Percentiles rank a stretch among this genome's conserved stretches.
phyloP scores from a whole-genome alignment of 2,113 vertebrate species.

The Cranoglanis bouderius region DNA sequence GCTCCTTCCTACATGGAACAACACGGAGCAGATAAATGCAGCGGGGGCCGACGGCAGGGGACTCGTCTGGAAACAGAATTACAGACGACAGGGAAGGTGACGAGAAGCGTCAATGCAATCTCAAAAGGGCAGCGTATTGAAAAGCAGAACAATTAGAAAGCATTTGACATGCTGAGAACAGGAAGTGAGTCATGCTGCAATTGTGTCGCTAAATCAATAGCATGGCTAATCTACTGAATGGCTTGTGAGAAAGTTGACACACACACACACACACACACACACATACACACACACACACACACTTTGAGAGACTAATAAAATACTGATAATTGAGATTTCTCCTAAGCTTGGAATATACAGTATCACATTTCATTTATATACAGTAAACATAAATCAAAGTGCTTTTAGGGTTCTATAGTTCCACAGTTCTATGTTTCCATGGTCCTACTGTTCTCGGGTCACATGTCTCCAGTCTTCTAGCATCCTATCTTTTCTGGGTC shows the following conservation, averaged over 20 bases:
- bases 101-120: constrained; percentile 39
- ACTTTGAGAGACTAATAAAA: neutral
- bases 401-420: neutral
- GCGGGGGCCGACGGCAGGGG: constrained; percentile 40
- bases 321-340: neutral
- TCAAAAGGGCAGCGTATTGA: constrained; percentile 37
- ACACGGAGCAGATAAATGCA: constrained; percentile 36
- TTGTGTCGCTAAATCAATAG: constrained; percentile 49
- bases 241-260: neutral
- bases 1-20: constrained; percentile 1
- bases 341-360: neutral
- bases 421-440: neutral
- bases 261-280: constrained; percentile 26
- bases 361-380: neutral
- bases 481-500: neutral
- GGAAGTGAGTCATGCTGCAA: constrained; percentile 30
- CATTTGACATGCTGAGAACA: constrained; percentile 25
- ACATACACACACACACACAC: constrained; percentile 1
- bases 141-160: constrained; percentile 49
- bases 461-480: neutral
- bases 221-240: constrained; percentile 42
- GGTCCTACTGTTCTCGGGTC: neutral
- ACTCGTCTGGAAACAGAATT: constrained; percentile 21
- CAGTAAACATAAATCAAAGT: neutral
- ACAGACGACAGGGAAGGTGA: constrained; percentile 45